Conservation (phyloP, 1,140 invertebrate genomes). For the Ganaspis sp. region DNA sequence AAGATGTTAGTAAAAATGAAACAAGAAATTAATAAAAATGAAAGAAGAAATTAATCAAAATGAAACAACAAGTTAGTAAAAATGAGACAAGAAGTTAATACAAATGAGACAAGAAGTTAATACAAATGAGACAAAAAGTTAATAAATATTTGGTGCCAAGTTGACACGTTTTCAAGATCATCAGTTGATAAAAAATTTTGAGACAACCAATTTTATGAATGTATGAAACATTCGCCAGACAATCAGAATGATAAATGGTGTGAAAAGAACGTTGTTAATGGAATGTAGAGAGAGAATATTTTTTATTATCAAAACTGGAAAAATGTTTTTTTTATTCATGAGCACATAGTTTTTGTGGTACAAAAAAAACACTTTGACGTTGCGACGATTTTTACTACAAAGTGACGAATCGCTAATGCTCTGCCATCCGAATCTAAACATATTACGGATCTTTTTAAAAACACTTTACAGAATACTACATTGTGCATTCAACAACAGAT, state of each 20-base stretch:
- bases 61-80: no score
- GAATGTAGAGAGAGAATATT: background rate
- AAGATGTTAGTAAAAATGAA: no score
- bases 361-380: background rate
- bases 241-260: background rate
- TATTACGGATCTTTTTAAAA: slow-evolving; percentile 1
- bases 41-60: no score
- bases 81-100: no score
- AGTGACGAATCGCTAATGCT: slow-evolving; percentile 13
- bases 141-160: no score
- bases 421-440: slow-evolving; percentile 15
- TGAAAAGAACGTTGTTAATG: background rate
- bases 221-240: background rate
- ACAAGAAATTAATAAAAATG: no score
- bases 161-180: no score
- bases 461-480: background rate
- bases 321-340: background rate
- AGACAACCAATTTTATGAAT: background rate
- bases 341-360: background rate
- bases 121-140: no score
- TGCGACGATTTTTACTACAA: slow-evolving; percentile 15
- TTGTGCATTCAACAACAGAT: slow-evolving; percentile 1
- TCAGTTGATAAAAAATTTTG: background rate
- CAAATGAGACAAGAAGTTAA: no score
- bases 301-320: slow-evolving; percentile 4